phyloP scores from a whole-genome alignment of 2,797 vertebrate genomes.

The Eulemur mongoz region DNA sequence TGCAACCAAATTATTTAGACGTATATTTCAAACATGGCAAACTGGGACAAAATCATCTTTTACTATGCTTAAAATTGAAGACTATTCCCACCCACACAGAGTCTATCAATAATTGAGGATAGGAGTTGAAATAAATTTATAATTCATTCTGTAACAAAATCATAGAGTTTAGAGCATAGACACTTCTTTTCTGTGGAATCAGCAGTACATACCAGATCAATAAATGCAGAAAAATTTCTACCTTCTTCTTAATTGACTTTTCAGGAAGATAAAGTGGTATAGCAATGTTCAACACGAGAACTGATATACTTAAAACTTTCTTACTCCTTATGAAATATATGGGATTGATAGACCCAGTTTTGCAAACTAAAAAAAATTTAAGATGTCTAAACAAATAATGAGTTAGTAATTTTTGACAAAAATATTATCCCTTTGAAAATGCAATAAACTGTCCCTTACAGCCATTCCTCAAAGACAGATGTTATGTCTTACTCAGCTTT shows the following conservation, averaged over 20 bases:
- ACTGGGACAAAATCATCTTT: not conserved
- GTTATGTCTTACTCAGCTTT: not conserved
- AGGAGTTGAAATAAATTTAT: slow-evolving; percentile 47
- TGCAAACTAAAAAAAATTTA: not conserved
- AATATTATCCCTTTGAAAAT: not conserved
- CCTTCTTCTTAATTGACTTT: slow-evolving; percentile 27
- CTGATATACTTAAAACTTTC: not conserved
- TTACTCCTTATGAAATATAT: slow-evolving; percentile 1
- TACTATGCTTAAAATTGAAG: slow-evolving; percentile 5
- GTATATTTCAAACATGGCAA: slow-evolving; percentile 21
- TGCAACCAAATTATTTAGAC: not conserved
- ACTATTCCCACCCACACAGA: not conserved
- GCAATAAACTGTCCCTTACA: not conserved
- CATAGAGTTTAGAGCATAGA: not conserved
- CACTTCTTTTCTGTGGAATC: slow-evolving; percentile 17
- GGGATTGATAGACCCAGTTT: not conserved
- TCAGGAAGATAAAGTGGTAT: not conserved
- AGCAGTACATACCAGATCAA: not conserved
- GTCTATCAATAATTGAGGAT: slow-evolving; percentile 40
- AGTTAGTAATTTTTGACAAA: not conserved
- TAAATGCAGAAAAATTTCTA: slow-evolving; percentile 16
- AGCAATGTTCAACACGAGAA: not conserved
- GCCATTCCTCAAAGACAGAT: not conserved
- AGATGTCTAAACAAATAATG: not conserved
- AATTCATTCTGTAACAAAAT: slow-evolving; percentile 40